Conservation (phyloP, 1,140 invertebrate genomes). For the Orussus abietinus region DNA sequence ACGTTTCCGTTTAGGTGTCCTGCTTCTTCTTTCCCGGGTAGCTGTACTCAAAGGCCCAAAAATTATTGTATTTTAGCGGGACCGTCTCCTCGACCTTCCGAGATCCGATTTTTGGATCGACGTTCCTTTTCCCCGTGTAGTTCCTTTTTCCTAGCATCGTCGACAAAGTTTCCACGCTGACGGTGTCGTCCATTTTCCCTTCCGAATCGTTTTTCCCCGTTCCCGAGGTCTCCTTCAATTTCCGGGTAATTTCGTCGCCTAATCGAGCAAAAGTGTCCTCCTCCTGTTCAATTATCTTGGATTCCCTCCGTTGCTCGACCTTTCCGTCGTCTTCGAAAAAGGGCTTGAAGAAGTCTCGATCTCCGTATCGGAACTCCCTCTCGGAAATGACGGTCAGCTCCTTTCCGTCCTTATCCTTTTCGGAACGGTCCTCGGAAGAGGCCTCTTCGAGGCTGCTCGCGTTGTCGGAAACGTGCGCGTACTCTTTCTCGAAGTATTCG, state of each 20-base stretch:
- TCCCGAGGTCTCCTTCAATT: slow-evolving; percentile 10
- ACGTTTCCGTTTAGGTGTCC: too few relatives aligned
- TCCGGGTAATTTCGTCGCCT: slow-evolving; percentile 9
- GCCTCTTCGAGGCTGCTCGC: too few relatives aligned
- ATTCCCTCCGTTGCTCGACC: too few relatives aligned
- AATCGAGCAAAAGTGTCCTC: too few relatives aligned
- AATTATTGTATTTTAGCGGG: slow-evolving; percentile 48
- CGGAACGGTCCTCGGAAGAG: too few relatives aligned
- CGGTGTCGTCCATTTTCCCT: background rate
- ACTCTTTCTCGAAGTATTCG: too few relatives aligned
- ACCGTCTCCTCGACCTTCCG: slow-evolving; percentile 41
- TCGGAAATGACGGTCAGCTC: too few relatives aligned
- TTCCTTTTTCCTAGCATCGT: slow-evolving; percentile 35
- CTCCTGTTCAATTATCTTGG: too few relatives aligned
- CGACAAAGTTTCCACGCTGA: slow-evolving; percentile 16
- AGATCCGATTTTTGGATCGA: slow-evolving; percentile 41
- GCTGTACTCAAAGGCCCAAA: slow-evolving; percentile 55
- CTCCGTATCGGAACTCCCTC: slow-evolving; percentile 6
- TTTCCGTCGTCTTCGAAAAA: slow-evolving; percentile 2
- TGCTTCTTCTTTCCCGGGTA: slow-evolving; percentile 17
- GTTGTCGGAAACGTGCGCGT: too few relatives aligned
- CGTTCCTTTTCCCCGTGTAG: slow-evolving; percentile 42
- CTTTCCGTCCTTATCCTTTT: too few relatives aligned
- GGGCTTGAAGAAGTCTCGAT: slow-evolving; percentile 12
- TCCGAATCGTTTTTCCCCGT: slow-evolving; percentile 2